Percentiles rank a stretch among this genome's conserved stretches.
These are phyloP conservation scores for Carcina quercana DNA, from an alignment of 2,888 invertebrate genomes.

Conservation along the genomic window DNA sequence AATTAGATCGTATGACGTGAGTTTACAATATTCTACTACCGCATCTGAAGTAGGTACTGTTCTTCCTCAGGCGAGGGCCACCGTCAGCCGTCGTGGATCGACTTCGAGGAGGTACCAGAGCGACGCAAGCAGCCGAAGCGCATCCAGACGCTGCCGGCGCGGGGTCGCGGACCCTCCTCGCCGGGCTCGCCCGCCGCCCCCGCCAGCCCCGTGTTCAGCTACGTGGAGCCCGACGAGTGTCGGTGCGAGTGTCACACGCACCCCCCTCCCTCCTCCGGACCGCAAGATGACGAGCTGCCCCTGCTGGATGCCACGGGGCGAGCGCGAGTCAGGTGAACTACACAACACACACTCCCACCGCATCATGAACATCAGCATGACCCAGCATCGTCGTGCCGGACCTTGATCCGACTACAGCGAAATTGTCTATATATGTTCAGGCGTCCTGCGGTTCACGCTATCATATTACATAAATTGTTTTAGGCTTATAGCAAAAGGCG, in stretches of 20 bases:
- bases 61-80: too few relatives aligned
- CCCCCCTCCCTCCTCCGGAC: conserved; percentile 34
- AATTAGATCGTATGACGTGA: too few relatives aligned
- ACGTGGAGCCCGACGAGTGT: conserved; percentile 91
- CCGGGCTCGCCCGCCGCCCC: conserved; percentile 27
- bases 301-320: conserved; percentile 40
- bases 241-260: conserved; percentile 90
- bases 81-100: conserved; percentile 81
- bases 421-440: too few relatives aligned
- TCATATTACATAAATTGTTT: too few relatives aligned
- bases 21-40: too few relatives aligned
- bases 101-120: conserved; percentile 91
- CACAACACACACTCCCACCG: too few relatives aligned
- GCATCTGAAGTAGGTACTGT: too few relatives aligned
- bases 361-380: too few relatives aligned
- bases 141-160: conserved; percentile 84
- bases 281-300: conserved; percentile 2
- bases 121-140: conserved; percentile 86
- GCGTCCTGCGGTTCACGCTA: too few relatives aligned
- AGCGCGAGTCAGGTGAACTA: conserved; percentile 47
- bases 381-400: too few relatives aligned
- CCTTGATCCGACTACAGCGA: too few relatives aligned
- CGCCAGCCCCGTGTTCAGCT: conserved; percentile 75
- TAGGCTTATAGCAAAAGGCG: too few relatives aligned
- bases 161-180: conserved; percentile 20